phyloP scores from a whole-genome alignment of 1,140 invertebrate genomes.

The Adelges cooleyi region DNA sequence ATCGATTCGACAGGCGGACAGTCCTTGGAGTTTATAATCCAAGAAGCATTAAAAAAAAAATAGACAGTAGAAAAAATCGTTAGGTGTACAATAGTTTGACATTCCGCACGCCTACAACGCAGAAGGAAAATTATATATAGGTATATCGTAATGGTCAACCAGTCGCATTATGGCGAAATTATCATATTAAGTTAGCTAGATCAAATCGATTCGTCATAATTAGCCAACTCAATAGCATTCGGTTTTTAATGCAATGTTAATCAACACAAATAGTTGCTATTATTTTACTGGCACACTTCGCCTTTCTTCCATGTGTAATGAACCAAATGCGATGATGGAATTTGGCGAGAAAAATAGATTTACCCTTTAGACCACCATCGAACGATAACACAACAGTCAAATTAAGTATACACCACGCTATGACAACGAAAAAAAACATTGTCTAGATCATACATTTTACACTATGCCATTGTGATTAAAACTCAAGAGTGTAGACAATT shows the following conservation, averaged over 20 bases:
- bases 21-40: constrained; percentile 20
- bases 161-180: background rate
- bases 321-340: constrained; percentile 8
- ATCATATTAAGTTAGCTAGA: constrained; percentile 28
- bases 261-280: background rate
- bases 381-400: too few relatives aligned
- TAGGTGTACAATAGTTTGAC: background rate
- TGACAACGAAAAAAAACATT: too few relatives aligned
- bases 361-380: too few relatives aligned
- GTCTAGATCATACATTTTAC: too few relatives aligned
- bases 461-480: too few relatives aligned
- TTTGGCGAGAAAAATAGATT: constrained; percentile 1
- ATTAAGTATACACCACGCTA: too few relatives aligned
- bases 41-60: background rate
- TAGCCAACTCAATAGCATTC: constrained; percentile 4
- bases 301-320: constrained; percentile 1
- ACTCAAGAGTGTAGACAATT: too few relatives aligned
- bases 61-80: background rate
- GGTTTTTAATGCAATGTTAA: constrained; percentile 16
- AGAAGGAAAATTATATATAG: background rate
- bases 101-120: background rate
- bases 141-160: constrained; percentile 2
- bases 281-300: background rate
- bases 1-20: constrained; percentile 12
- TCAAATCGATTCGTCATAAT: constrained; percentile 29